These are phyloP conservation scores for Papilio protenor DNA, from an alignment of 2,888 invertebrate genomes.

Conservation along the genomic window DNA sequence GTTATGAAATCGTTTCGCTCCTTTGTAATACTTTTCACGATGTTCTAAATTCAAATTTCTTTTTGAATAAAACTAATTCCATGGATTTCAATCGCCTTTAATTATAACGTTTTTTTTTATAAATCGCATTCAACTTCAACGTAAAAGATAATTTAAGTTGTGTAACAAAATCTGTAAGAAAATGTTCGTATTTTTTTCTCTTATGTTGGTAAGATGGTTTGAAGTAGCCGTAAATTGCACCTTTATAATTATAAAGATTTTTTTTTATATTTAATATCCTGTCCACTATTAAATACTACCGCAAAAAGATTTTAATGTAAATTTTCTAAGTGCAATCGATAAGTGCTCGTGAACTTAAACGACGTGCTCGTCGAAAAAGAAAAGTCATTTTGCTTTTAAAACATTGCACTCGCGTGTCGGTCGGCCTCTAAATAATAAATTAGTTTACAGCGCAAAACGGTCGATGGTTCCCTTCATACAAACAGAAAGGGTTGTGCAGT, in stretches of 20 bases:
- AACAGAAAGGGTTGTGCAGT: conserved; percentile 39
- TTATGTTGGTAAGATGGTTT: no score
- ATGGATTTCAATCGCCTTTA: neutral
- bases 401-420: conserved; percentile 58
- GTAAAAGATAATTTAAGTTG: neutral
- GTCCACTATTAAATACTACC: neutral
- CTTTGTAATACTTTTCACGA: conserved; percentile 21
- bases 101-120: conserved; percentile 5
- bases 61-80: conserved; percentile 10
- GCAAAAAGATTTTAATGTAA: neutral
- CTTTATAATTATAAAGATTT: neutral
- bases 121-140: neutral
- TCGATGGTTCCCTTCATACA: conserved; percentile 48
- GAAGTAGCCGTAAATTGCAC: neutral
- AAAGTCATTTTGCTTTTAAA: conserved; percentile 50
- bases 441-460: conserved; percentile 58
- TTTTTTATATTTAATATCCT: neutral
- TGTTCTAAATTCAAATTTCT: conserved; percentile 13
- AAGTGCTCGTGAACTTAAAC: conserved; percentile 16
- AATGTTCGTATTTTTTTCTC: no score
- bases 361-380: neutral
- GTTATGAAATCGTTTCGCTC: conserved; percentile 35
- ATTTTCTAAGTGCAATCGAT: conserved; percentile 1
- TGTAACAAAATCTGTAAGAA: neutral
- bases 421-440: conserved; percentile 68